phyloP scores from a whole-genome alignment of 2,888 invertebrate species.

The Ophion obscuratus region DNA sequence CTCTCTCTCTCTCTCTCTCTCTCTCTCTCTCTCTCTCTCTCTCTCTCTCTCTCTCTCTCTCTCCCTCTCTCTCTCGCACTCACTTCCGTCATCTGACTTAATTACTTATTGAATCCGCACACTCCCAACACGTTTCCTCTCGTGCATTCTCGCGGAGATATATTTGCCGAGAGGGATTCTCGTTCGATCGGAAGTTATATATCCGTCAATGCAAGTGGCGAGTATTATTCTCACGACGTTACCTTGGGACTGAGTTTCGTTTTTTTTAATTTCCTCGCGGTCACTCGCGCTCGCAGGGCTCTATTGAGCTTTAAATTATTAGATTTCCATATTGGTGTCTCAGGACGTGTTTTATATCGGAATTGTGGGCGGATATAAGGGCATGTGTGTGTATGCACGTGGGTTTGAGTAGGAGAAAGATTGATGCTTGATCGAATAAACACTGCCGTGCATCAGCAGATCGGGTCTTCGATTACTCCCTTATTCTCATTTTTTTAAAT shows the following conservation, averaged over 20 bases:
- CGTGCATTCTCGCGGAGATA: conserved; percentile 10
- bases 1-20: conserved; percentile 1
- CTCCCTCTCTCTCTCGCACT: conserved; percentile 2
- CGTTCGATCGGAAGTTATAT: conserved; percentile 60
- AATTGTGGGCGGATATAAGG: conserved; percentile 16
- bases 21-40: conserved; percentile 10
- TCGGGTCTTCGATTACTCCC: conserved; percentile 43
- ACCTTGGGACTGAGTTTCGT: not conserved
- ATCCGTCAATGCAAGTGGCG: conserved; percentile 37
- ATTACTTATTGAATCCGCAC: conserved; percentile 76
- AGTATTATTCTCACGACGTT: conserved; percentile 57
- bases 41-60: not conserved
- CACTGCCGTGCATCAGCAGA: conserved; percentile 59
- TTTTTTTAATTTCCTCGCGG: conserved; percentile 2
- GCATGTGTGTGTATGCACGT: not conserved
- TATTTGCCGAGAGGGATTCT: conserved; percentile 33
- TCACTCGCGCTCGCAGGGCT: conserved; percentile 15
- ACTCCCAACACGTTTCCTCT: conserved; percentile 1
- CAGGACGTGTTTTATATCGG: conserved; percentile 55
- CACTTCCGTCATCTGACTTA: conserved; percentile 65
- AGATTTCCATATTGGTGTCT: conserved; percentile 64
- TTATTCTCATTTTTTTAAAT: not conserved
- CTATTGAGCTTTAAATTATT: conserved; percentile 61
- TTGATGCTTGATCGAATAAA: conserved; percentile 62
- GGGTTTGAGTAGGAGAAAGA: conserved; percentile 13